Evolutionary conservation across 2,113 vertebrate species (phyloP).

Genomic region (Campylorhamphus procurvoides): DNA sequence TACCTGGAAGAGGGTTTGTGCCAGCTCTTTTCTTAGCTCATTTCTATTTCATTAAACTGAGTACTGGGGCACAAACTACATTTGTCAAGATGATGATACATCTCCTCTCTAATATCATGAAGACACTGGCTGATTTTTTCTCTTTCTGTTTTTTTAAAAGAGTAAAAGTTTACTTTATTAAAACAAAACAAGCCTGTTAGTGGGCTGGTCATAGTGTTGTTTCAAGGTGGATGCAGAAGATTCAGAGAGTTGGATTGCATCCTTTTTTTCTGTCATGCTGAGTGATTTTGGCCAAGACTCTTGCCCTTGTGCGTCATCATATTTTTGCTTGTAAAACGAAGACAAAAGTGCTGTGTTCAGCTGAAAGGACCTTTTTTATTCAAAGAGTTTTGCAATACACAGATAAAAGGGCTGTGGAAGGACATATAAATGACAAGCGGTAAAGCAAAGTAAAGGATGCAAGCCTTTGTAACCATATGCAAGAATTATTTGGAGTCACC

Average conservation of each 20-base stretch:
- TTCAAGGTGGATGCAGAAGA: neutral
- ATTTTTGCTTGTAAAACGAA: neutral
- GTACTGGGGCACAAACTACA: neutral
- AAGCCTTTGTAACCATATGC: neutral
- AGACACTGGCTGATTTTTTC: neutral
- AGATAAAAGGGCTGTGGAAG: neutral
- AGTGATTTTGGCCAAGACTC: neutral
- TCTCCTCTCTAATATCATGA: neutral
- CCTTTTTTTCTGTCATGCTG: neutral
- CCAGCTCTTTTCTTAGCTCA: neutral
- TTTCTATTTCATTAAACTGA: neutral
- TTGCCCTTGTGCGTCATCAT: neutral
- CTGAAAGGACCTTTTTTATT: neutral
- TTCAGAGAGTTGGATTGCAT: neutral
- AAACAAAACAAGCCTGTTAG: neutral
- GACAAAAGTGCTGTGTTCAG: neutral
- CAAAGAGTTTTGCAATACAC: neutral
- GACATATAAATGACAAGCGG: neutral
- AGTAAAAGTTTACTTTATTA: neutral
- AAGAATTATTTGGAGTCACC: constrained; percentile 26
- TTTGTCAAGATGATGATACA: neutral
- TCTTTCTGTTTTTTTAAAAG: neutral
- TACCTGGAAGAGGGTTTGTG: neutral
- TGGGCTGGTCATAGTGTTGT: neutral
- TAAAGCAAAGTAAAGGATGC: neutral